Evolutionary conservation across 2,113 vertebrate species (phyloP), one percentile per base, ranked within the genome.

Genomic region (Spea bombifrons): DNA sequence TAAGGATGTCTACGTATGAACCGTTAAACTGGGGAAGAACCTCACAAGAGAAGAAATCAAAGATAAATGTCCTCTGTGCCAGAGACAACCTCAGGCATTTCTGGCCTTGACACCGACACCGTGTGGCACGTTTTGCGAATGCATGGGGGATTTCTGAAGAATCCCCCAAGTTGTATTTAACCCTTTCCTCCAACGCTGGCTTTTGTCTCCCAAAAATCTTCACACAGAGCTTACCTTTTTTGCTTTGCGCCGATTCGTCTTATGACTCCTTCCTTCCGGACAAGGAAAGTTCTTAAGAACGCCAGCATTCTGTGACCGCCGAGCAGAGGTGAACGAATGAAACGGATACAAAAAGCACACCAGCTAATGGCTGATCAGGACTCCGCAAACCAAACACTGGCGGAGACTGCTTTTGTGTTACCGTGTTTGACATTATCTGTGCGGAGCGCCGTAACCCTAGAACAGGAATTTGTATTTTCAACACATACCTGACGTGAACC

Each of bases 401-500:
- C 8, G 1, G 3, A 44, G 43, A 13, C 2, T 3, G 1, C 4
- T 8, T 71, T 17, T 59, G 43, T 59, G 7, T 53, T 13, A 6
- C 10, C 8, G 13, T 76, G 50, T 48, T 44, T 8, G 12, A 52
- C 75, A 61, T 76, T 76, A 48, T 53, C 48, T 9, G 17, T 30
- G n/a, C 52, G 4, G 52, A 16, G 53, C 57, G 7, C 46, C 3
- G 75, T 76, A 30, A 76, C 75, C 12, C 9, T 8, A 66, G 10
- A 70, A 10, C 7, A 69, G 75, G 66, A 76, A 76, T 76, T 16
- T 76, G 30, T 16, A 69, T 47, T 45, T 30, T 64, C 46, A 43
- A 43, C 5, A 43, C 44, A 49, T 75, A 75, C 74, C 64, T 75
- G 57, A 47, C 48, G n/a, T 66, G 61, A 63, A 75, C 43, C 15